Base-by-base conservation (phyloP, 2,888 invertebrate species). In the Dolichopus griseipennis region DNA sequence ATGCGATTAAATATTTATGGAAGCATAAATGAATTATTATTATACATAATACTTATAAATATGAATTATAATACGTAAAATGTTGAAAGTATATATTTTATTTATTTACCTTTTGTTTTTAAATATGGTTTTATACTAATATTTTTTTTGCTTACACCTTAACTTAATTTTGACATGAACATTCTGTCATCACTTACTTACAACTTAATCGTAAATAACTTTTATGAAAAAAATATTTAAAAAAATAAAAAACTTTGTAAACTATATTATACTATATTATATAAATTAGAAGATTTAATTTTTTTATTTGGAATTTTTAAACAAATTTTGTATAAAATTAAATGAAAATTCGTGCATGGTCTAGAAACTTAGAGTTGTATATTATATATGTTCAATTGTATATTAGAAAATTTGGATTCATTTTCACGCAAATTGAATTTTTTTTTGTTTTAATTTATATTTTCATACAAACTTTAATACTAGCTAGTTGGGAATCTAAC, bases 1-100 rank as follows among this genome's bases (percentile, higher is more conserved):
- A 52, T 52, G 15, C n/a, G 52, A 52, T 52, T 52, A 52, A 52
- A 52, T 52, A 52, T 52, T 52, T 52, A 52, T 52, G 52, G 52
- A n/a, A 52, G 52, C 52, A 52, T 52, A 52, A 52, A 52, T 52
- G 52, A 52, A 52, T 52, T 52, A 52, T 52, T 52, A 52, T 52
- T 52, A n/a, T n/a, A n/a, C n/a, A n/a, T 52, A 18, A 52, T 52
- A 52, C 52, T 37, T n/a, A n/a, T n/a, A 37, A 37, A 37, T 37
- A 37, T 37, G 8, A 37, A 10, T 37, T 37, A 37, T 10, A n/a
- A n/a, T n/a, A 12, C 6, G 12, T 37, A 37, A 10, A 10, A 37
- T 6, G 18, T 41, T 41, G 4, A 41, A 52, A 18, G 6, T 52
- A 52, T 52, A 52, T 52, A 34, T 10, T 37, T 10, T 7, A 37